Base-by-base conservation (phyloP, 2,888 invertebrate genomes). In the Dryomyza anilis region DNA sequence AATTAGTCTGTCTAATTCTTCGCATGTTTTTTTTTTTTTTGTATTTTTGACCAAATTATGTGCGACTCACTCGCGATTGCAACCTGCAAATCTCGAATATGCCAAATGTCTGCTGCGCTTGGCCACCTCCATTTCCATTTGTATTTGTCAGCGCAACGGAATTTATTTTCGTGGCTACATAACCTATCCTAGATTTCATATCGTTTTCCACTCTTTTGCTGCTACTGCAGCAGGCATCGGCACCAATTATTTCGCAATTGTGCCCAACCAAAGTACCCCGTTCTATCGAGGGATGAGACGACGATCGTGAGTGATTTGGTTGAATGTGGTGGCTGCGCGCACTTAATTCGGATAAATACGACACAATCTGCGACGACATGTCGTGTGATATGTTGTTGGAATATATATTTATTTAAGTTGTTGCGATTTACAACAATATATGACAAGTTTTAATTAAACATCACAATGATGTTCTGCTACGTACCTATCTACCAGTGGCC, bases 51-150 rank as follows among this genome's bases (percentile, higher is more conserved):
- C 29, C 27, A 48, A 59, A 59, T 59, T 46, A 48, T 59, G 21
- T 21, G 21, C 39, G 7, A 39, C 50, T 10, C 50, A 50, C 10
- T 23, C 25, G 19, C 50, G 10, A 23, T 3, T 21, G 2, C 50
- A 50, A 23, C 21, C 14, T 14, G n/a, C 21, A 29, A 23, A 21
- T n/a, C 19, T 23, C n/a, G 39, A 56, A 8, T 43, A 14, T 50
- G 60, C 50, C 50, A 52, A 50, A 48, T 39, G 8, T 19, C 19
- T 53, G 23, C 19, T 5, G 16, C 39, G 59, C 59, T 63, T 64
- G 50, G 71, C 74, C 72, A 67, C 71, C 70, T 75, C 72, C 75
- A 75, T 73, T 72, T 77, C 77, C 77, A 77, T 78, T 78, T 78
- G 77, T 77, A 73, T 74, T 67, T 74, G 75, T 75, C 76, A 72